Evolutionary conservation across 2,888 invertebrate species (phyloP), one percentile per base, ranked within the genome.

Genomic region (Megaustenia siamemsis): DNA sequence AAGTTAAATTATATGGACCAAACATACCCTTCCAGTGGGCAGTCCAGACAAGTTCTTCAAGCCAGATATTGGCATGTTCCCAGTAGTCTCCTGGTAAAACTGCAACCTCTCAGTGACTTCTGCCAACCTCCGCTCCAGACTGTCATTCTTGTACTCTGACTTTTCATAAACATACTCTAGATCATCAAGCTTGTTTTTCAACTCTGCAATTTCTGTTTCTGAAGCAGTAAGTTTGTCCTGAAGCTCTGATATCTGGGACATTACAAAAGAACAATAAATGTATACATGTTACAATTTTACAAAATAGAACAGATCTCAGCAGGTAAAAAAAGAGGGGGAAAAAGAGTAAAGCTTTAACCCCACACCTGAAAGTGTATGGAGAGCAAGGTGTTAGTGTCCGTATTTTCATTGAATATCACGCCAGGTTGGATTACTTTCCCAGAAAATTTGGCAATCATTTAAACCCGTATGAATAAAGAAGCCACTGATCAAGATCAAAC

Each of bases 171-270:
- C 92, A 87, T 94, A 99, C 93, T 98, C 98, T 81, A 98, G 94
- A 94, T 99, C 99, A 92, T 99, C 99, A 77, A 98, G 97, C 95
- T 98, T 98, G 94, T 98, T 99, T 93, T 97, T 96, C 81, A 98
- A 95, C 94, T 99, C 99, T 0, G 98, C 99, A 87, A 96, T 97
- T 95, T 98, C 97, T 0, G 98, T 98, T 94, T 99, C 98, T 89
- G 97, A 96, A 24, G 97, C 97, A 80, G 97, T 92, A 83, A 94
- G 85, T 81, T 93, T 92, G 89, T 94, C 98, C 93, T 97, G 97
- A 49, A 97, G 93, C 93, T 97, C 97, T 43, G 91, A 90, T 40
- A 92, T 90, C 92, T 92, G 84, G n/a, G n/a, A 28, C 38, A 84
- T 32, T 21, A 80, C 43, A 68, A 43, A 79, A 35, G 32, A 49